A percentile compares a stretch with the other conserved stretches of the same genome.
These are phyloP conservation scores for Villa cingulata DNA, from an alignment of 2,888 invertebrate genomes.

Conservation along the genomic window DNA sequence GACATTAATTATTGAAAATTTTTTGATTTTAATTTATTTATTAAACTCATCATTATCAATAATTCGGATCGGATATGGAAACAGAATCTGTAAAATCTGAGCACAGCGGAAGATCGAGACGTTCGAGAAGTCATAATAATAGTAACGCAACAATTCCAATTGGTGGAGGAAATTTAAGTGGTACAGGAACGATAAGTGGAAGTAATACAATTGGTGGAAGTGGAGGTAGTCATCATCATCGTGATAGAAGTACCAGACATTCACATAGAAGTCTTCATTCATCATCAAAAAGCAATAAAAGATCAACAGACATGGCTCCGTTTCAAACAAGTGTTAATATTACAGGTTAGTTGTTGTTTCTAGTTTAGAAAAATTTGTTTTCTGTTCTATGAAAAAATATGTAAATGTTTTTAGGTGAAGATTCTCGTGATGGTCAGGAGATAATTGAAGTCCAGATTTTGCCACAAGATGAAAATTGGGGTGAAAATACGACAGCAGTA, in stretches of 20 bases:
- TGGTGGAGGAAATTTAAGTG: conserved; percentile 12
- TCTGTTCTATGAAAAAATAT: conserved; percentile 18
- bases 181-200: conserved; percentile 14
- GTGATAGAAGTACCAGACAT: conserved; percentile 46
- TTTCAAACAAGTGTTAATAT: conserved; percentile 77
- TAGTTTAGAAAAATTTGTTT: not conserved
- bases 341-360: conserved; percentile 36
- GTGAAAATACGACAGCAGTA: conserved; percentile 94
- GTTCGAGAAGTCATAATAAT: conserved; percentile 45
- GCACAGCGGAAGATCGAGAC: conserved; percentile 68
- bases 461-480: conserved; percentile 96
- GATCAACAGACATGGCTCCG: conserved; percentile 57
- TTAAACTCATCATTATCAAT: not conserved
- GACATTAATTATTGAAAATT: not conserved
- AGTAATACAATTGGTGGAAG: not conserved
- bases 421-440: conserved; percentile 67
- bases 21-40: not conserved
- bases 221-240: conserved; percentile 39
- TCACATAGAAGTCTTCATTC: conserved; percentile 46
- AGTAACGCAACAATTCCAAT: conserved; percentile 12
- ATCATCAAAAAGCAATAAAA: conserved; percentile 45
- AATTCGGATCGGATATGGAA: conserved; percentile 50
- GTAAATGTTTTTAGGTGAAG: conserved; percentile 39
- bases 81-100: conserved; percentile 89
- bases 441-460: conserved; percentile 92